phyloP scores from a whole-genome alignment of 1,140 invertebrate species.

The Coboldia fuscipes region DNA sequence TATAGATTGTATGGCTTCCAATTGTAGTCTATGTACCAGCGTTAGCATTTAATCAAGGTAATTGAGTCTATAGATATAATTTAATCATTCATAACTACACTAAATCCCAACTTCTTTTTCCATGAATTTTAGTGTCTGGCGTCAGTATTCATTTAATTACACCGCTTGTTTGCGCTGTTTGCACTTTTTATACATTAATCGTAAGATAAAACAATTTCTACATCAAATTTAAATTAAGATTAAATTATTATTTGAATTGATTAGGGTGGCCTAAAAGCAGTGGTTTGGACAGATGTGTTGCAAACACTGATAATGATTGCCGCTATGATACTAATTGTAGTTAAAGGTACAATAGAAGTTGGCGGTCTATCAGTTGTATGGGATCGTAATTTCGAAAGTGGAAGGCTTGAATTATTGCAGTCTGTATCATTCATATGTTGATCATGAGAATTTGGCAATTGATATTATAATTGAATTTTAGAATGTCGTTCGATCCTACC shows the following conservation, averaged over 20 bases:
- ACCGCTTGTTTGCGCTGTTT: conserved; percentile 65
- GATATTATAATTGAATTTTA: no score
- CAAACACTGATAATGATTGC: conserved; percentile 69
- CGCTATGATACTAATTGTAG: conserved; percentile 54
- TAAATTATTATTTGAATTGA: neutral
- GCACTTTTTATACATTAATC: conserved; percentile 80
- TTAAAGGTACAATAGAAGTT: conserved; percentile 60
- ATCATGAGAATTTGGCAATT: no score
- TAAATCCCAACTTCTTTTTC: conserved; percentile 8
- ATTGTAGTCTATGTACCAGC: conserved; percentile 46
- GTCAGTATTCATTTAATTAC: conserved; percentile 65
- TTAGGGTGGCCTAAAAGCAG: conserved; percentile 79
- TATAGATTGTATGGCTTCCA: conserved; percentile 36
- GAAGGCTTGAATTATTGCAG: conserved; percentile 56
- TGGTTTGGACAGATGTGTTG: conserved; percentile 85
- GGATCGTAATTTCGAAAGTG: conserved; percentile 43
- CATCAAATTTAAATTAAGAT: conserved; percentile 2
- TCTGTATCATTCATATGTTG: no score
- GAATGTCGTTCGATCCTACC: conserved; percentile 44
- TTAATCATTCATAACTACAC: neutral
- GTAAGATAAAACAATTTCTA: conserved; percentile 28
- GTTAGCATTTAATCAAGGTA: conserved; percentile 44
- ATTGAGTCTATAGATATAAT: neutral
- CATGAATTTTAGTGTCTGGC: conserved; percentile 46
- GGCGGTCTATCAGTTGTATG: conserved; percentile 56